Evolutionary conservation across 2,797 vertebrate species (phyloP), one percentile per base, ranked within the genome.

Genomic region (Octomys mimax): DNA sequence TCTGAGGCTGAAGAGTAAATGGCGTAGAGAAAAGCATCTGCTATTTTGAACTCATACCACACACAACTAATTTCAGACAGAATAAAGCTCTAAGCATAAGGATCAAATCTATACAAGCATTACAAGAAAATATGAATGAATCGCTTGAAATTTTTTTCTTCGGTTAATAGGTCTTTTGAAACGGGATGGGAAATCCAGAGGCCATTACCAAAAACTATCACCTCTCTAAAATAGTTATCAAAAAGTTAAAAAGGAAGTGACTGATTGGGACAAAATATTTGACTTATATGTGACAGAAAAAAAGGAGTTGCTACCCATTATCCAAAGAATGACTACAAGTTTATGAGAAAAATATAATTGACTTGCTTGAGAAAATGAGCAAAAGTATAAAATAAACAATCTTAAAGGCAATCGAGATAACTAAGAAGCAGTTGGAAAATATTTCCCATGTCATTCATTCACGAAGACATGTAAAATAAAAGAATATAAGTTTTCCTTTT

Each of bases 41-140:
- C 89, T 91, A 92, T 93, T 96, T 91, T 95, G 95, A 81, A 92
- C 81, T 90, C 54, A 19, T 5, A 83, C 52, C 36, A n/a, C 52
- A 87, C 81, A 80, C 80, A 95, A 96, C 87, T 94, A 96, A 86
- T 96, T 96, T 92, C 96, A 94, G 89, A 90, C 92, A 89, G 93
- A 91, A 70, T 66, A 73, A 92, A 79, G 31, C 87, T 96, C 92
- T 91, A 77, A 95, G 91, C 80, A 87, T 81, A 94, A 92, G 96
- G 81, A 88, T 64, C 57, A 88, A 82, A 90, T 84, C 61, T 88
- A 82, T 87, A 42, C n/a, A 92, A 46, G 81, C 52, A 75, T 81
- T 79, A 36, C 31, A 87, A 97, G 68, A 24, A 95, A 92, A 71
- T 49, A 81, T 77, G 42, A 87, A 85, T 71, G 77, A 64, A 49